Conservation (phyloP, 2,113 vertebrate genomes). For the Phasianus colchicus region DNA sequence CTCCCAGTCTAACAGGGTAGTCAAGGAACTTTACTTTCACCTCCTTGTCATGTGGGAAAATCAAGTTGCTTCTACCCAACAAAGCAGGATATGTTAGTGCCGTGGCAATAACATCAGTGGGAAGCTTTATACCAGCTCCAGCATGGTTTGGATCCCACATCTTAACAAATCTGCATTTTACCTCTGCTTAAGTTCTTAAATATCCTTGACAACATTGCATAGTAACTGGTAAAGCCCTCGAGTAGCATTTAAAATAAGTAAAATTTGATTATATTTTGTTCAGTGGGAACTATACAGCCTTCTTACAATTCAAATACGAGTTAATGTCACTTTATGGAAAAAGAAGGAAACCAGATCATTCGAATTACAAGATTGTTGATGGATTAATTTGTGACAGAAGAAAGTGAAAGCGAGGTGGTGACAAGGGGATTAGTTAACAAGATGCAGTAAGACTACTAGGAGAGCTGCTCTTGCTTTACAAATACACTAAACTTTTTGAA, state of each 20-base stretch:
- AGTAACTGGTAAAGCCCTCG: not conserved
- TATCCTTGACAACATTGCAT: not conserved
- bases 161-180: not conserved
- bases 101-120: not conserved
- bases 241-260: constrained; percentile 36
- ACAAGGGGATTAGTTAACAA: constrained; percentile 67
- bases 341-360: constrained; percentile 64
- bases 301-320: constrained; percentile 47
- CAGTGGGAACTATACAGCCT: constrained; percentile 19
- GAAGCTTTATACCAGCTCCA: not conserved
- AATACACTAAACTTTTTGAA: constrained; percentile 62
- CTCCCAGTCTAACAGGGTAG: not conserved
- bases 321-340: constrained; percentile 34
- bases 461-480: constrained; percentile 57
- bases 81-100: not conserved
- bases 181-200: constrained; percentile 5
- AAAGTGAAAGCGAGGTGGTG: constrained; percentile 52
- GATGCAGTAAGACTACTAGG: constrained; percentile 46
- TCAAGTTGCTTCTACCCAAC: not conserved
- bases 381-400: constrained; percentile 59
- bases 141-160: not conserved
- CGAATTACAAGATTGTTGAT: constrained; percentile 66
- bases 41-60: not conserved
- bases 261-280: constrained; percentile 54
- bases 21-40: not conserved